phyloP scores from a whole-genome alignment of 2,113 vertebrate genomes.

The Galbula dea region DNA sequence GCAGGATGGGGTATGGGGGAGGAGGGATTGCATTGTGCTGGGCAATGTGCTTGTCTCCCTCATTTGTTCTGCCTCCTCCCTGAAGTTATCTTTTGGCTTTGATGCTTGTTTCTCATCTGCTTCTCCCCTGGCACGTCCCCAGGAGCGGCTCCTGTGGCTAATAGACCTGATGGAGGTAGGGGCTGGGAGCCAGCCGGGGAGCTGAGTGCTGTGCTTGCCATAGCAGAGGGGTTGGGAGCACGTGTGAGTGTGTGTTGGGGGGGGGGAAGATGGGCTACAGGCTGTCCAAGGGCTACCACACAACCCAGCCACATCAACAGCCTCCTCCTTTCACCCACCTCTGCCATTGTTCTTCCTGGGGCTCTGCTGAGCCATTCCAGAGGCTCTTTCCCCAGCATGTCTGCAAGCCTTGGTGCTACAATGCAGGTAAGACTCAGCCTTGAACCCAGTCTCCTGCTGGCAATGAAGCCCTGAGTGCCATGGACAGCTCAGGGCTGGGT shows the following conservation, averaged over 20 bases:
- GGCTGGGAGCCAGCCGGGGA: background rate
- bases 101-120: background rate
- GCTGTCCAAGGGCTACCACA: background rate
- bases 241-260: background rate
- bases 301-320: background rate
- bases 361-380: background rate
- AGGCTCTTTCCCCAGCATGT: background rate
- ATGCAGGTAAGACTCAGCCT: background rate
- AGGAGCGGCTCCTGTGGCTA: slow-evolving; percentile 96
- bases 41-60: background rate
- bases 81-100: slow-evolving; percentile 1
- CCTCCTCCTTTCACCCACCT: background rate
- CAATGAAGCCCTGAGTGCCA: background rate
- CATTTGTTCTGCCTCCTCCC: background rate
- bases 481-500: background rate
- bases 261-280: background rate
- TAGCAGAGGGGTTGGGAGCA: background rate
- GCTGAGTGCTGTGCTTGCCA: slow-evolving; percentile 37
- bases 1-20: background rate
- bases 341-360: background rate
- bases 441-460: background rate
- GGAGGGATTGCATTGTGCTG: rapidly evolving
- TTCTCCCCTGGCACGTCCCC: slow-evolving; percentile 1
- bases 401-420: background rate
- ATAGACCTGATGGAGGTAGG: slow-evolving; percentile 99